Conservation (phyloP, 2,113 vertebrate genomes). For the Nipponia nippon region DNA sequence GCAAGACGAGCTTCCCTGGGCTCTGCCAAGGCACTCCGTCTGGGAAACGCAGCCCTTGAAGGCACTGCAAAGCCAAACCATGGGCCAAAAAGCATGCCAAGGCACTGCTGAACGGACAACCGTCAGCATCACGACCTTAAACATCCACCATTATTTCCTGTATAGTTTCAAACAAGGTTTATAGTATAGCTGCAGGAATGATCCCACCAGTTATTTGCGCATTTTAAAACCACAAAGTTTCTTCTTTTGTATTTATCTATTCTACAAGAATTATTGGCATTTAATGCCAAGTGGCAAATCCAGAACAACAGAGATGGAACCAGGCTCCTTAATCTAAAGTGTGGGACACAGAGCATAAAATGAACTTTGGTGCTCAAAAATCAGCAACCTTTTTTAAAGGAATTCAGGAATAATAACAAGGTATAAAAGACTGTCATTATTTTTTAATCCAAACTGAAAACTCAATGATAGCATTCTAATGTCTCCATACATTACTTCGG, state of each 20-base stretch:
- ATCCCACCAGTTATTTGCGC: rapidly evolving
- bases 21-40: not conserved
- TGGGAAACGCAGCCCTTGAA: not conserved
- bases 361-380: not conserved
- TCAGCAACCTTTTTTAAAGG: not conserved
- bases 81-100: not conserved
- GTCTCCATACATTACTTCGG: not conserved
- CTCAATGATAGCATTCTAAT: not conserved
- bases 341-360: not conserved
- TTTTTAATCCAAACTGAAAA: not conserved
- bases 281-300: not conserved
- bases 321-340: not conserved
- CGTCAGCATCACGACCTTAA: not conserved
- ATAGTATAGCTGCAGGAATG: not conserved
- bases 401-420: not conserved
- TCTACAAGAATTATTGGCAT: not conserved
- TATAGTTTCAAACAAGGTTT: not conserved
- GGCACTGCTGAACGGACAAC: not conserved
- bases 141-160: not conserved
- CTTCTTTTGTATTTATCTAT: not conserved
- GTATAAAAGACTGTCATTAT: not conserved
- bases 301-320: not conserved
- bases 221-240: not conserved
- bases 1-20: not conserved
- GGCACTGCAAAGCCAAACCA: not conserved